Conservation (phyloP, 2,888 invertebrate genomes). For the Harpalus rubripes region DNA sequence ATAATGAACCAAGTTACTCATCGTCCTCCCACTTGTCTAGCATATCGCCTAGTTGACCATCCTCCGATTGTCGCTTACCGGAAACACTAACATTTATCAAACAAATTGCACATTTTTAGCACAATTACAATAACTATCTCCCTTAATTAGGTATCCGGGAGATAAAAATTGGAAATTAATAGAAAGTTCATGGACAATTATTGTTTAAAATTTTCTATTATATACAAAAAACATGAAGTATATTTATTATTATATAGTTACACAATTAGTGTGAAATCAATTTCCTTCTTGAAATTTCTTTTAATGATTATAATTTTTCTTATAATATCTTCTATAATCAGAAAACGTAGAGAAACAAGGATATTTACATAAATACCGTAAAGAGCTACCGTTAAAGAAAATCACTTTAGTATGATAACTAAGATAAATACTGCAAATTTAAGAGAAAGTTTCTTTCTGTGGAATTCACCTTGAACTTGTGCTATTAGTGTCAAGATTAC, state of each 20-base stretch:
- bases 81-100: no score
- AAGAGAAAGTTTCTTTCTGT: conserved; percentile 16
- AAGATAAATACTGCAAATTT: conserved; percentile 25
- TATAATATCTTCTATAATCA: background rate
- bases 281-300: background rate
- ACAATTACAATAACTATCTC: no score
- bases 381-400: background rate
- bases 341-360: background rate
- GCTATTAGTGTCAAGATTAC: conserved; percentile 23
- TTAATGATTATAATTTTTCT: background rate
- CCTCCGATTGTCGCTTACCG: no score
- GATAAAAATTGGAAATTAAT: background rate
- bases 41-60: no score
- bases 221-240: background rate
- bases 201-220: background rate
- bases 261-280: background rate
- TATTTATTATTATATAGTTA: background rate
- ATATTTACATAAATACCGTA: conserved; percentile 11
- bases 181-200: background rate
- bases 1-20: no score
- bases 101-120: no score
- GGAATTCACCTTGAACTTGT: conserved; percentile 16
- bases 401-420: conserved; percentile 10
- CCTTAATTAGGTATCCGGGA: no score
- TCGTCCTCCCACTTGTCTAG: no score